Evolutionary conservation across 2,113 vertebrate species (phyloP), one percentile per base, ranked within the genome.

Genomic region (Malaclemys terrapin): DNA sequence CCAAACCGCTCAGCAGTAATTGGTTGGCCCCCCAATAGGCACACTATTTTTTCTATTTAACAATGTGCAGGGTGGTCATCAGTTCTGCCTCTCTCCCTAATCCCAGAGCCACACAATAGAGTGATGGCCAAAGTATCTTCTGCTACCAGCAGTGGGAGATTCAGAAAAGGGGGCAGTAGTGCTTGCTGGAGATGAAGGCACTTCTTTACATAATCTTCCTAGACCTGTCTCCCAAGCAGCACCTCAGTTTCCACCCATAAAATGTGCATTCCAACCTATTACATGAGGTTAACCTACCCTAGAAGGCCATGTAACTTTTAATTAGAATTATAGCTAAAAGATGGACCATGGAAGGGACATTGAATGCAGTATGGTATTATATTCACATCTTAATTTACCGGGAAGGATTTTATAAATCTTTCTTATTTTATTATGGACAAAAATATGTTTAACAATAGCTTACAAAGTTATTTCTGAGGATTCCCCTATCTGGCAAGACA

Each of bases 1-100:
- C 96, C 94, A 95, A 96, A 95, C 96, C 94, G 82, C 80, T 80
- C 75, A 90, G 85, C 94, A 93, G 94, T 90, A 95, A 96, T 95
- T 93, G 93, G 94, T 96, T 47, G 96, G 95, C 84, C 89, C 95
- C 94, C 95, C 94, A 97, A 94, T 89, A 97, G 93, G 88, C 87
- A 83, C 65, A 88, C 87, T 89, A 91, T 92, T 96, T 97, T 96
- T 97, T 84, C 91, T 96, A 94, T 97, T 97, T 96, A 97, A 97
- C 94, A 96, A 50, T 87, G 84, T 97, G 85, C 93, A 93, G 96
- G 96, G 95, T 97, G 96, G 94, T 97, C n/a, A 62, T 20, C 65
- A 72, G n/a, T n/a, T 72, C 31, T 72, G 17, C 19, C 94, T 96
- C 83, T 91, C 89, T 96, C 89, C 90, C 95, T 97, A 97, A 97